Evolutionary conservation across 2,888 invertebrate species (phyloP), one percentile per base, ranked within the genome.

Genomic region (Clistopyga incitator): DNA sequence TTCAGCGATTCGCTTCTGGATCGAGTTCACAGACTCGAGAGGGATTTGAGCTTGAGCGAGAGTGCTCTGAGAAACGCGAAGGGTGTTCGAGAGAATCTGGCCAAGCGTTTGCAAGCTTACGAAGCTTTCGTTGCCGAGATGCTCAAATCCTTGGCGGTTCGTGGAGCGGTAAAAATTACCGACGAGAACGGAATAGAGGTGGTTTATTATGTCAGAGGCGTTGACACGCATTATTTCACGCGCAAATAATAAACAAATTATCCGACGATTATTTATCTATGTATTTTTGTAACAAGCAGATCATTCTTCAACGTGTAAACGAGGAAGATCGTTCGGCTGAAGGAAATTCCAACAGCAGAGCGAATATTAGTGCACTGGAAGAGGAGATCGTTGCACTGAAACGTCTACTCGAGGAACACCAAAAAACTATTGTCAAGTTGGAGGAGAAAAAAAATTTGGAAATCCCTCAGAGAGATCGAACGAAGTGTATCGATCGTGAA

Each of bases 41-140:
- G 83, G 18, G 86, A 86, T 70, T 61, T 86, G 71, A 84, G 77
- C 15, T 65, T 86, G 47, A 84, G 81, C 6, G 86, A 86, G 77
- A 83, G 45, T 29, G 47, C 78, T 20, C 59, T 81, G 45, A 86
- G 79, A 50, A 84, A 84, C 45, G 81, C 65, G 0, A 84, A 81
- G 42, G 71, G 79, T 42, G 81, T 84, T 20, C 79, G 85, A 6
- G 81, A 79, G 2, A 81, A 81, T 76, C 50, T 86, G 1, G 54
- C 70, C 10, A 81, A 78, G 71, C 81, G 86, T 72, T 78, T 86
- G 61, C 56, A 45, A 38, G 84, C 86, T 50, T 84, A 86, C 78
- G 86, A 86, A 52, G 65, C 70, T 74, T 86, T 86, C 52, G 84
- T 86, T 52, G 64, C 83, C 10, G 86, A 86, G 68, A 86, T 86